Evolutionary conservation across 2,797 vertebrate genomes (phyloP).

Genomic region (Agapornis canus): DNA sequence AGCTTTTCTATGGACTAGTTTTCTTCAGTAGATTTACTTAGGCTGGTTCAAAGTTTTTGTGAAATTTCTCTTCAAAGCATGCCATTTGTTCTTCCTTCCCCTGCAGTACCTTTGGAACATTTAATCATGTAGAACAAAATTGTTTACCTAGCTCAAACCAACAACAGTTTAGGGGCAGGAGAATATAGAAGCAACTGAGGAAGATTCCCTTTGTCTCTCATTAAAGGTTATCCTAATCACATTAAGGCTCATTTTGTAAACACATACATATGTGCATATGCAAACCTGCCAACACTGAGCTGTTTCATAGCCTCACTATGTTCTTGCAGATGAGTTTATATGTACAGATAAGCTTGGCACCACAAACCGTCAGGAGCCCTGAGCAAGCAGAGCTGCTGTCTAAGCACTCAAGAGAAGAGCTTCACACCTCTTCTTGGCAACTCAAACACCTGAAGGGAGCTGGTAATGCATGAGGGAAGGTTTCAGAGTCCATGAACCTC

Average conservation of each 20-base stretch:
- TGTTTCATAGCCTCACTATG: background rate
- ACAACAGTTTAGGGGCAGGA: background rate
- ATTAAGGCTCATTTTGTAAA: background rate
- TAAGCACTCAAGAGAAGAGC: background rate
- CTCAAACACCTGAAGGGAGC: background rate
- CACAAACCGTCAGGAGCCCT: background rate
- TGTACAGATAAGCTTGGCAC: background rate
- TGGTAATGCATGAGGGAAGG: background rate
- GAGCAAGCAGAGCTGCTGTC: background rate
- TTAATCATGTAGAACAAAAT: background rate
- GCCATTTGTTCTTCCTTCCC: background rate
- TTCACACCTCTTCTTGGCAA: background rate
- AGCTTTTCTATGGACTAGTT: background rate
- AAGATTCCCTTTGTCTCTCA: background rate
- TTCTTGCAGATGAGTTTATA: fast-evolving
- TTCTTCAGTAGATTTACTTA: background rate
- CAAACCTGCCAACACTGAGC: background rate
- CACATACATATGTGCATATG: fast-evolving
- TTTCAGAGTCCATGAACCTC: background rate
- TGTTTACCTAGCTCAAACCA: background rate
- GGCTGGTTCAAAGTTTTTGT: background rate
- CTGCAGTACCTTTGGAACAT: background rate
- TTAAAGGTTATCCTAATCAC: background rate
- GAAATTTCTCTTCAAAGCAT: background rate
- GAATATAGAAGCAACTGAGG: background rate